These are phyloP conservation scores for Drosophila niveifrons DNA, from an alignment of 2,888 invertebrate genomes.

Conservation along the genomic window DNA sequence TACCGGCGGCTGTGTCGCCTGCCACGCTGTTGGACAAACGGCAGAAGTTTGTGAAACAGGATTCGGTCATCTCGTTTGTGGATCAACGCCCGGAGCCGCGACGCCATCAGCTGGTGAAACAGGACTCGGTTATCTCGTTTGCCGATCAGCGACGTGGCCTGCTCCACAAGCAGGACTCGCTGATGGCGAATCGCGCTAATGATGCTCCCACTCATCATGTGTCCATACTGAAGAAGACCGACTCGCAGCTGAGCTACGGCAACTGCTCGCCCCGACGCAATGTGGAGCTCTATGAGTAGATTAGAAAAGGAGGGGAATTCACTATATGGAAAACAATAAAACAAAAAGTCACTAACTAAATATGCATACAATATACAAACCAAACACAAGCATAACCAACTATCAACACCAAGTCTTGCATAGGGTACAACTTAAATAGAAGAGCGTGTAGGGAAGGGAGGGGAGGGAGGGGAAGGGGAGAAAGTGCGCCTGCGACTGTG, in stretches of 20 bases:
- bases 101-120: slow-evolving; percentile 85
- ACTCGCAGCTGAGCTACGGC: slow-evolving; percentile 82
- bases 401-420: slow-evolving; percentile 31
- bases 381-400: slow-evolving; percentile 16
- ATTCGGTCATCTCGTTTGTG: slow-evolving; percentile 85
- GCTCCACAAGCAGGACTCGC: slow-evolving; percentile 85
- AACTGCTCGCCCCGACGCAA: slow-evolving; percentile 83
- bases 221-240: slow-evolving; percentile 85
- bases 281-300: slow-evolving; percentile 84
- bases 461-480: background rate
- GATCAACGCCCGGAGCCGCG: slow-evolving; percentile 85
- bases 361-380: slow-evolving; percentile 11
- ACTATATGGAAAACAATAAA: slow-evolving; percentile 3
- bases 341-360: background rate
- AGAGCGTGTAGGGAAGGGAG: background rate
- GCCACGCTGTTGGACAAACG: slow-evolving; percentile 82
- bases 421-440: slow-evolving; percentile 4
- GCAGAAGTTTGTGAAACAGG: slow-evolving; percentile 85
- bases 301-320: background rate
- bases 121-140: slow-evolving; percentile 85
- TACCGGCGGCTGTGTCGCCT: slow-evolving; percentile 54
- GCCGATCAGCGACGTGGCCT: slow-evolving; percentile 85
- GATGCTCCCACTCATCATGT: slow-evolving; percentile 84
- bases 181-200: slow-evolving; percentile 83
- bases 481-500: slow-evolving; percentile 53